phyloP scores from a whole-genome alignment of 1,140 invertebrate genomes.

The Halyomorpha halys region DNA sequence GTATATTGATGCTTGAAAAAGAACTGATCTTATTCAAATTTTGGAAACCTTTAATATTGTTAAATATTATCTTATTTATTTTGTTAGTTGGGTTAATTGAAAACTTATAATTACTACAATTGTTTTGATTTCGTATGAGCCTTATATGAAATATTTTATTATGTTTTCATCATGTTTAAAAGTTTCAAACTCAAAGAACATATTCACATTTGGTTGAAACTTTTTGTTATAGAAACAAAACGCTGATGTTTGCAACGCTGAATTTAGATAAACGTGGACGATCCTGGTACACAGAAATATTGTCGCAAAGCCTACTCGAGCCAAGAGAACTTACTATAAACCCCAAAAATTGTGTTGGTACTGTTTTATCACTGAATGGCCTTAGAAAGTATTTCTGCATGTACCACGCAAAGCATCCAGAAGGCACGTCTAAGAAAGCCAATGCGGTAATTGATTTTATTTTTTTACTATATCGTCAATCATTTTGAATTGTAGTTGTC shows the following conservation, averaged over 20 bases:
- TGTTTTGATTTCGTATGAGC: too few relatives aligned
- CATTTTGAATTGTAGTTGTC: too few relatives aligned
- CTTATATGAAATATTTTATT: too few relatives aligned
- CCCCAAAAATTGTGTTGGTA: conserved; percentile 92
- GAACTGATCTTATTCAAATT: too few relatives aligned
- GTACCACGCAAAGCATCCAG: conserved; percentile 89
- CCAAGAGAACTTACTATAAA: conserved; percentile 79
- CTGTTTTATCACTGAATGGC: conserved; percentile 90
- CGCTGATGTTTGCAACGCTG: conserved; percentile 86
- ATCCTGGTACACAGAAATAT: conserved; percentile 75
- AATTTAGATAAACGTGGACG: conserved; percentile 76
- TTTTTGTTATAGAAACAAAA: conserved; percentile 60
- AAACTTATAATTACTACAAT: too few relatives aligned
- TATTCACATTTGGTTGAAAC: too few relatives aligned
- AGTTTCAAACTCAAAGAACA: too few relatives aligned
- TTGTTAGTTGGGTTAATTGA: neutral
- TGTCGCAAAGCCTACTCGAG: conserved; percentile 73
- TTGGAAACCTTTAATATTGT: too few relatives aligned
- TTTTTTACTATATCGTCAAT: too few relatives aligned
- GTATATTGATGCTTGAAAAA: too few relatives aligned
- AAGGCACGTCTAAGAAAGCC: conserved; percentile 18
- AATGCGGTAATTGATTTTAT: neutral
- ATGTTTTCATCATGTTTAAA: too few relatives aligned
- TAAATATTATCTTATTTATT: too few relatives aligned
- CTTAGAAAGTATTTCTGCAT: conserved; percentile 96